Base-by-base conservation (phyloP, 2,888 invertebrate species). In the Lymantria monacha region DNA sequence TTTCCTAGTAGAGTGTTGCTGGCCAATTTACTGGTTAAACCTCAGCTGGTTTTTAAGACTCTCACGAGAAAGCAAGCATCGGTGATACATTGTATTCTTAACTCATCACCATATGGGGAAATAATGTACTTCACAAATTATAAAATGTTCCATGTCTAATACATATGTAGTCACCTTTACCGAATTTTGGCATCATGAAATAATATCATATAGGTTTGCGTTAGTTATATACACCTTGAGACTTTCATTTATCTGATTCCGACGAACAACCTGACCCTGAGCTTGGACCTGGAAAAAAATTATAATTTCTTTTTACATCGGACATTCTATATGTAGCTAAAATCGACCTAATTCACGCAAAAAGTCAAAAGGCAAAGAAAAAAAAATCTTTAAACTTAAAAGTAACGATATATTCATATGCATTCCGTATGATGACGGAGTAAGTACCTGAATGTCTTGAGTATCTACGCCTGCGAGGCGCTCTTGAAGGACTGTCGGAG, bases 261-360 rank as follows among this genome's bases (percentile, higher is more conserved):
- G 93, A 92, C 43, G 93, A 93, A 76, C 93, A 92, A 14, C 92
- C 93, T 42, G 93, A 93, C 48, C 93, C 93, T 40, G 93, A 93
- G 82, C 93, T 93, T 53, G 86, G 89, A 76, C 92, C 92, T 93
- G 87, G 44, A 78, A 84, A 38, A 43, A 22, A 46, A 22, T 5
- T 30, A 9, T 30, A 30, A 30, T n/a, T n/a, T n/a, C n/a, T n/a
- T n/a, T n/a, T n/a, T n/a, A n/a, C n/a, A n/a, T n/a, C n/a, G n/a
- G n/a, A n/a, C n/a, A n/a, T n/a, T n/a, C n/a, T n/a, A n/a, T n/a
- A n/a, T n/a, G n/a, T n/a, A n/a, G n/a, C n/a, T n/a, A n/a, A n/a
- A n/a, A n/a, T n/a, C n/a, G n/a, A n/a, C n/a, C n/a, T n/a, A n/a
- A n/a, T n/a, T n/a, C n/a, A n/a, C n/a, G n/a, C n/a, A n/a, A n/a